Evolutionary conservation across 2,888 invertebrate genomes (phyloP), one percentile per base, ranked within the genome.

Genomic region (Malthinus seriepunctatus): DNA sequence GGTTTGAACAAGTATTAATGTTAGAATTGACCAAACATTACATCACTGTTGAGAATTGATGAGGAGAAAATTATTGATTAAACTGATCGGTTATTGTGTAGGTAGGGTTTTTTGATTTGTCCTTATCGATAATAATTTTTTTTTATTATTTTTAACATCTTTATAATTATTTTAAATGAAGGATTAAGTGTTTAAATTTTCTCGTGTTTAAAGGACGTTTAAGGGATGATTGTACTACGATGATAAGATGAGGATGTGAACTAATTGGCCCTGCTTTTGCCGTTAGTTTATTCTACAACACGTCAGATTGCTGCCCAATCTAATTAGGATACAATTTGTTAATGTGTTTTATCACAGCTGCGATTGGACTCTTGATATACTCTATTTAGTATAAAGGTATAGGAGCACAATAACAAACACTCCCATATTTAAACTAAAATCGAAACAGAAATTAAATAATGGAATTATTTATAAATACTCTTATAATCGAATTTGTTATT

Each of bases 301-400:
- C 75, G 77, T 77, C 78, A 78, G 78, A 79, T 78, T 77, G 78
- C 77, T 77, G 77, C 76, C 77, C 76, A 77, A 78, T 78, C 75
- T 76, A 78, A 79, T 79, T 78, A 78, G 76, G 72, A 77, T 71
- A 78, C 79, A 79, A 79, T 79, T 79, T 78, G 78, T 79, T 79
- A 78, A 79, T 79, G 78, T 76, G 76, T 78, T 78, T 77, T 78
- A 78, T 78, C 76, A 71, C 70, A 69, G 72, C 74, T 76, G 72
- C 76, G 76, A 77, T 77, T 77, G 76, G 74, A 76, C 74, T 76
- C 72, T 32, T 44, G 48, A 68, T 72, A 73, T 73, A 70, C 69
- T 62, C 55, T 59, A 2, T 23, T 23, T 23, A 23, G 23, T 5
- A 5, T 3, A 5, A 5, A 23, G 23, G 3, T 23, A 23, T 23